Conservation (phyloP, 1,140 invertebrate species). For the Drosophila kohkoa region DNA sequence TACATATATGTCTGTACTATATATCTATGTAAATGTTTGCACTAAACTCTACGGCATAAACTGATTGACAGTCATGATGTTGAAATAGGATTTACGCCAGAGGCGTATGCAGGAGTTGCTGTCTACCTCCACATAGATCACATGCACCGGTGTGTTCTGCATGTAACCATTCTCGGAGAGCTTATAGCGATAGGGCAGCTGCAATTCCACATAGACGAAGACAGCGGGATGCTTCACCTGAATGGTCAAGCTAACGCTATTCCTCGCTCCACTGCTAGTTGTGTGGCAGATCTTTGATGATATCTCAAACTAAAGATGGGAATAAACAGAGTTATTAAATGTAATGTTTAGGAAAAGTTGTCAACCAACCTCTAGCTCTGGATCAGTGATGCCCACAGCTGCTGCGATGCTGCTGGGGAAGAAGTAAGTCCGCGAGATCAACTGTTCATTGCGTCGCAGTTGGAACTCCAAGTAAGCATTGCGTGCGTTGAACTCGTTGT, state of each 20-base stretch:
- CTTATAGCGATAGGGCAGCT: conserved; percentile 62
- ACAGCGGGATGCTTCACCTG: conserved; percentile 65
- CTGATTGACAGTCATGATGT: conserved; percentile 74
- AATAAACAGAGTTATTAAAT: background rate
- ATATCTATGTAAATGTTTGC: conserved; percentile 46
- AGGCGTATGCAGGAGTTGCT: conserved; percentile 49
- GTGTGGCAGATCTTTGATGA: conserved; percentile 51
- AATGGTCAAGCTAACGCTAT: conserved; percentile 72
- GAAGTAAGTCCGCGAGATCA: conserved; percentile 68
- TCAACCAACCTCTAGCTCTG: conserved; percentile 57
- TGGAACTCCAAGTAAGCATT: conserved; percentile 73
- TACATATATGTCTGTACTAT: conserved; percentile 9
- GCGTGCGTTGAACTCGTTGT: conserved; percentile 44
- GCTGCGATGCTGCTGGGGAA: conserved; percentile 66
- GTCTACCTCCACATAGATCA: conserved; percentile 67
- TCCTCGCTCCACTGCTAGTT: conserved; percentile 85
- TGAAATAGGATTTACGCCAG: conserved; percentile 64
- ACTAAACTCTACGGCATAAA: conserved; percentile 70
- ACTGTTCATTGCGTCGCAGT: conserved; percentile 42
- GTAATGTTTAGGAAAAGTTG: background rate
- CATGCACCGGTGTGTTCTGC: conserved; percentile 64
- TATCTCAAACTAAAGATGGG: conserved; percentile 54
- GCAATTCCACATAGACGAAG: conserved; percentile 83
- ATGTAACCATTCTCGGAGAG: conserved; percentile 85
- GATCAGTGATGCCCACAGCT: conserved; percentile 64